Base-by-base conservation (phyloP, 2,888 invertebrate genomes). In the Gnatocerus cornutus region DNA sequence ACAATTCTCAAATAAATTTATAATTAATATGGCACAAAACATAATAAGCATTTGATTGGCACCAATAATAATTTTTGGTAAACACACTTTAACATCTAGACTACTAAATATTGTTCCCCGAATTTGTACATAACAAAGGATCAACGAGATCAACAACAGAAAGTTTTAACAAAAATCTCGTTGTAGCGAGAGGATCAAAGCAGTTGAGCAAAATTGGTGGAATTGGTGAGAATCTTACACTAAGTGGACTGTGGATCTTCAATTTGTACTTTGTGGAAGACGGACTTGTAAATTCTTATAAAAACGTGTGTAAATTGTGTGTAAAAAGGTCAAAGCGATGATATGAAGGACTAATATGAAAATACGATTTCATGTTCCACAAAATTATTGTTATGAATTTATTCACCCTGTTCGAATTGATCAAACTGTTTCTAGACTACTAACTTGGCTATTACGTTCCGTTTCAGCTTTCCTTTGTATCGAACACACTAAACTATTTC, bases 11-110 rank as follows among this genome's bases (percentile, higher is more conserved):
- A 67, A 67, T 21, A 59, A 64, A 30, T 39, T 27, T 21, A 63
- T 21, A 62, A 62, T 41, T 59, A 71, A 71, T 71, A 71, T 71
- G 71, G 71, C 71, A 71, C 71, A 56, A 52, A 71, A 67, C 33
- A 30, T 8, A 48, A 59, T 39, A 43, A 48, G 48, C 50, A 48
- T 59, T 52, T 50, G 65, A 62, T 68, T 68, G 68, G 68, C 68
- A 68, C 62, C 53, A 61, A 10, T 53, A n/a, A n/a, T n/a, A 21
- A 52, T 64, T 39, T 65, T 16, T 16, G 16, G 12, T 55, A 43
- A 65, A 58, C 16, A 66, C 58, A 61, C 33, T 61, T 7, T 37
- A 61, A 61, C 59, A 61, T 48, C 61, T 61, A 61, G 58, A 43
- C 66, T 69, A 69, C 58, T 39, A 65, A 69, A 69, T 69, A 69